Evolutionary conservation across 2,888 invertebrate species (phyloP), one percentile per base, ranked within the genome.

Genomic region (Nomada lathburiana): DNA sequence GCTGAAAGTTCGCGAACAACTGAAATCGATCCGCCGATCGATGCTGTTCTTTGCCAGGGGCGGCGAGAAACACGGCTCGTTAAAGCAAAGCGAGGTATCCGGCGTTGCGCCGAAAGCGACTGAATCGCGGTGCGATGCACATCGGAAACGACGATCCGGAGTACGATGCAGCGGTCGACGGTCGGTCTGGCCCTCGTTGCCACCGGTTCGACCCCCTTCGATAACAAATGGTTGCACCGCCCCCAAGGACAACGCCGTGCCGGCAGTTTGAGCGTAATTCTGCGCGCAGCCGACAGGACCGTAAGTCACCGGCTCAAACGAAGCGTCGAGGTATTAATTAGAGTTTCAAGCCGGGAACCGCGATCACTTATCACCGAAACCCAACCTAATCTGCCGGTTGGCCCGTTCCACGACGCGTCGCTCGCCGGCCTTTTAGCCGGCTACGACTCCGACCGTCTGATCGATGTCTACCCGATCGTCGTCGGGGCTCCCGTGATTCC

Each of bases 291-390:
- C 88, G 91, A 92, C 92, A 89, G 90, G 90, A 90, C 92, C 93
- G 92, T 93, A 93, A 93, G 93, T 93, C 92, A 93, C 90, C 82
- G 90, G 92, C 93, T 93, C 93, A 92, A 93, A 93, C 93, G 92
- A 92, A 92, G 92, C 93, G 91, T 90, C 90, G 90, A 92, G 92
- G 93, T 93, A 93, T 93, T 93, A 93, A 93, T 93, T 93, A 93
- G 92, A 93, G 92, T 93, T 93, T 92, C 93, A 89, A 90, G 85
- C 90, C 88, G 86, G 88, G 87, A 91, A 92, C 93, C 92, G 89
- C 92, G 92, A 93, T 93, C 93, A 93, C 93, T 93, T 93, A 93
- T 93, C 93, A 93, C 92, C 88, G 87, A 88, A 88, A 57, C 88
- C 92, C 90, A 87, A 89, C 89, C 89, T 88, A 89, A 88, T 89